Percentiles rank a stretch among this genome's conserved stretches.
Evolutionary conservation across 2,888 invertebrate species (phyloP).

Genomic region (Sialis lutaria): DNA sequence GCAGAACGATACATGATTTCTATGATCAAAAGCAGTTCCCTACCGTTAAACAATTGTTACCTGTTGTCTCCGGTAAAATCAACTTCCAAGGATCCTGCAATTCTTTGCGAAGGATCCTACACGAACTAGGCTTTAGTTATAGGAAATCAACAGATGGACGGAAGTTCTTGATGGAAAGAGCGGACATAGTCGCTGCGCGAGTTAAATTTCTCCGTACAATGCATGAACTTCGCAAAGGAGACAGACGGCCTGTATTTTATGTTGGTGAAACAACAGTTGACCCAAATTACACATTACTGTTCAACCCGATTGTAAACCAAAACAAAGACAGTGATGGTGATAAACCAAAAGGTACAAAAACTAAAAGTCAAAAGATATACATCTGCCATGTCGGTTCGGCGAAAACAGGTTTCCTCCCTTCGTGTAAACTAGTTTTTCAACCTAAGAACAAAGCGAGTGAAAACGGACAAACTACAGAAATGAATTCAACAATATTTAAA

Average conservation of each 20-base stretch:
- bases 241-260: not conserved
- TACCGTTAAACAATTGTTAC: constrained; percentile 4
- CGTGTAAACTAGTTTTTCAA: constrained; percentile 5
- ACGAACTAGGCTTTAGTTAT: constrained; percentile 4
- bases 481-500: constrained; percentile 2
- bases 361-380: not conserved
- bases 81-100: constrained; percentile 4
- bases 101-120: not conserved
- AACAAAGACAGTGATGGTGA: not conserved
- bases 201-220: constrained; percentile 4
- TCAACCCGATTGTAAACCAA: not conserved
- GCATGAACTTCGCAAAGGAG: constrained; percentile 4
- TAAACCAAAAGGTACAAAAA: not conserved
- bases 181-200: constrained; percentile 3
- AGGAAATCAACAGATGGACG: constrained; percentile 1
- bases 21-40: constrained; percentile 5
- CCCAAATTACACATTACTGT: not conserved
- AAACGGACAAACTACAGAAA: constrained; percentile 1
- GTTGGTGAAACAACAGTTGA: constrained; percentile 3
- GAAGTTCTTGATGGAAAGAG: constrained; percentile 4
- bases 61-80: constrained; percentile 2
- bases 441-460: constrained; percentile 2
- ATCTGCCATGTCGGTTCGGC: constrained; percentile 4
- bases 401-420: constrained; percentile 2
- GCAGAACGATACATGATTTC: constrained; percentile 3